phyloP scores from a whole-genome alignment of 2,113 vertebrate species.

The Rhea americana region DNA sequence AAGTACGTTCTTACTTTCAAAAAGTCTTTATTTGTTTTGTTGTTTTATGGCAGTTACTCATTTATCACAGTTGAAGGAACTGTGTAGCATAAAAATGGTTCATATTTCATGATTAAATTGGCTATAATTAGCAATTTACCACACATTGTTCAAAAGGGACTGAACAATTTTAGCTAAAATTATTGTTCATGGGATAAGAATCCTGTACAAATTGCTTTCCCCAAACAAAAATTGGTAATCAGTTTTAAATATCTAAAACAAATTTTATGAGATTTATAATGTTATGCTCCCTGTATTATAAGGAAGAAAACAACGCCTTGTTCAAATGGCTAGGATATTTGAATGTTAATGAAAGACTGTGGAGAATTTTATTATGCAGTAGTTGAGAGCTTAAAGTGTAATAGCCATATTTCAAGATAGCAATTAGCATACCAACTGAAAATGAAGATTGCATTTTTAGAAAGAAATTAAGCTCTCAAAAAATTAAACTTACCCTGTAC shows the following conservation, averaged over 20 bases:
- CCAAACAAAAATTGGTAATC: neutral
- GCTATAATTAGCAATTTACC: conserved; percentile 33
- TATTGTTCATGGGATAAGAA: neutral
- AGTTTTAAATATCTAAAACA: neutral
- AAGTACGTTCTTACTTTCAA: neutral
- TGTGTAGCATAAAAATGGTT: neutral
- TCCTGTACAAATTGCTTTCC: neutral
- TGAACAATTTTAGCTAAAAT: neutral
- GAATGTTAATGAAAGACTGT: neutral
- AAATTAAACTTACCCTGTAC: neutral
- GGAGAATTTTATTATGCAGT: neutral
- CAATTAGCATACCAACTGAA: neutral
- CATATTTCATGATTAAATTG: conserved; percentile 20
- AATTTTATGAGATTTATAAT: neutral
- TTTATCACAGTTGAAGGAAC: neutral
- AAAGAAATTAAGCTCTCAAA: neutral
- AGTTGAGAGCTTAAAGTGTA: neutral
- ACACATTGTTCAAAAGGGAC: neutral
- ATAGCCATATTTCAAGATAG: neutral
- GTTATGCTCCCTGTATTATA: neutral
- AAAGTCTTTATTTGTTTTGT: neutral
- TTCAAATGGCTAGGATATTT: neutral
- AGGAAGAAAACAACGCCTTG: neutral
- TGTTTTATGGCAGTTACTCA: neutral
- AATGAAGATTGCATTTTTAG: accelerated